phyloP scores from a whole-genome alignment of 2,113 vertebrate species.

The Cyanocitta stelleri region DNA sequence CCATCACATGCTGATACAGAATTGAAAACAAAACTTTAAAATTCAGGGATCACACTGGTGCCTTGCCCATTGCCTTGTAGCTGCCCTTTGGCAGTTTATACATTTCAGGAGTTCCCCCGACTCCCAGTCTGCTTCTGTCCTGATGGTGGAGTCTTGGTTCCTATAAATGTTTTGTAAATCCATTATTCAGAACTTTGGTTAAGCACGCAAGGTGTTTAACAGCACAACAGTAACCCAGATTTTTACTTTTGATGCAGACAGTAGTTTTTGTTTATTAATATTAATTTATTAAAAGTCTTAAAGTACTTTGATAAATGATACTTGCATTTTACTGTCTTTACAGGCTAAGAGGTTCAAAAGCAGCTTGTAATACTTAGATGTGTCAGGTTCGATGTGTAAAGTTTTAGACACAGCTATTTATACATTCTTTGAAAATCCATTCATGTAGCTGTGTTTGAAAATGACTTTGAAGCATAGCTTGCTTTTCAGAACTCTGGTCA shows the following conservation, averaged over 20 bases:
- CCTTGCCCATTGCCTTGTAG: neutral
- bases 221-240: neutral
- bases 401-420: neutral
- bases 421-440: neutral
- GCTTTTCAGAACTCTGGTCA: neutral
- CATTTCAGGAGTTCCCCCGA: neutral
- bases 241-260: neutral
- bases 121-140: neutral
- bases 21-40: neutral
- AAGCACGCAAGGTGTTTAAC: neutral
- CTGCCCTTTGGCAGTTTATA: neutral
- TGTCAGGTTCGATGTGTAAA: neutral
- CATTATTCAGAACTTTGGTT: neutral
- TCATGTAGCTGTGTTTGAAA: neutral
- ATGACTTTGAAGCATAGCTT: neutral
- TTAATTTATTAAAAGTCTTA: neutral
- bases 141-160: neutral
- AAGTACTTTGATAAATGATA: neutral
- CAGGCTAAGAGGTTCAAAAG: neutral
- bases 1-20: neutral
- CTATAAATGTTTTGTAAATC: neutral
- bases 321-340: neutral
- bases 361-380: neutral
- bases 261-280: neutral
- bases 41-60: neutral